These are phyloP conservation scores for Crocodylus rhombifer DNA, from an alignment of 2,797 vertebrate species.

Conservation along the genomic window DNA sequence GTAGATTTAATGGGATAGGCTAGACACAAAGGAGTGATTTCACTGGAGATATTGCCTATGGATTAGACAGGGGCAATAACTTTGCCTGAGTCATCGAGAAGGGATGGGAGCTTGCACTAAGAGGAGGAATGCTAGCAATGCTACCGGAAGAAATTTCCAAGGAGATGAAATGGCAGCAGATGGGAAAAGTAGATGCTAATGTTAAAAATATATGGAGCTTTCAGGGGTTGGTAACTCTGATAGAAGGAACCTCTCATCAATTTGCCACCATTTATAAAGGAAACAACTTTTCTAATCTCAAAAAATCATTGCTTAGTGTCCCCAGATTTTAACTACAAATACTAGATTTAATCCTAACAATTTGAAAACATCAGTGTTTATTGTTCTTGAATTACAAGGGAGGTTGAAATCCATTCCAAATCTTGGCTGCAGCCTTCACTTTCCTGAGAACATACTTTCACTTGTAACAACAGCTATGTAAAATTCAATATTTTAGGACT, in stretches of 20 bases:
- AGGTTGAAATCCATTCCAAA: neutral
- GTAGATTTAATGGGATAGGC: neutral
- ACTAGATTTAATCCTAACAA: neutral
- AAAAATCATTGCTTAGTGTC: conserved; percentile 34
- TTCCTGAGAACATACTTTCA: neutral
- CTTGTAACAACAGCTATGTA: conserved; percentile 27
- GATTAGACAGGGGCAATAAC: neutral
- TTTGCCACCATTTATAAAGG: conserved; percentile 6
- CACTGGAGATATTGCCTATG: neutral
- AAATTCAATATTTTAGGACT: neutral
- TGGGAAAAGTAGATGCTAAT: neutral
- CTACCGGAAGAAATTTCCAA: no score
- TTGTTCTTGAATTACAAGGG: conserved; percentile 6
- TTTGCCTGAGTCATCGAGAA: conserved; percentile 2
- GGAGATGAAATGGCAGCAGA: neutral
- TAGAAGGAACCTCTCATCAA: neutral
- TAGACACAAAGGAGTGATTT: neutral
- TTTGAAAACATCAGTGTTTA: conserved; percentile 25
- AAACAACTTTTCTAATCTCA: neutral
- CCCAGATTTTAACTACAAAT: conserved; percentile 31
- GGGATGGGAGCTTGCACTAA: neutral
- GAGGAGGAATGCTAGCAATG: no score
- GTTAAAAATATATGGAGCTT: neutral
- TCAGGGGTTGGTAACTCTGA: neutral
- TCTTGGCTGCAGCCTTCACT: conserved; percentile 17